Base-by-base conservation (phyloP, 2,797 vertebrate species). In the Acanthiza pusilla region DNA sequence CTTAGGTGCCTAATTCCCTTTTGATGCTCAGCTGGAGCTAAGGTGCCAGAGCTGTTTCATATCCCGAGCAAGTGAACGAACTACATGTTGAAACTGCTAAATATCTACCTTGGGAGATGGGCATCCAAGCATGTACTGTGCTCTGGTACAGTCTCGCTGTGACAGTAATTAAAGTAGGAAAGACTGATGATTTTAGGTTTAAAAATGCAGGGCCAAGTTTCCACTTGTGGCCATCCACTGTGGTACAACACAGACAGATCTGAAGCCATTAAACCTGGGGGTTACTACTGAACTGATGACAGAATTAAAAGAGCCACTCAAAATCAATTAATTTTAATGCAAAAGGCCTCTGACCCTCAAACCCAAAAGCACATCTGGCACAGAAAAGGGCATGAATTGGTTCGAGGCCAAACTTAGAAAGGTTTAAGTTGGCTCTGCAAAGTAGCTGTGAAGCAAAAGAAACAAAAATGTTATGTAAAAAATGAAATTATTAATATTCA, bases 1-100 rank as follows among this genome's bases (percentile, higher is more conserved):
- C 90, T 96, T 92, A 87, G 88, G 88, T 85, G 45, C 84, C 86
- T 93, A 89, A 94, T 91, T 95, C 81, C 50, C 61, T 93, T 90
- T 91, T 74, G 89, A 65, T 0, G 4, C 81, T 74, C 71, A 36
- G 61, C 80, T 68, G 81, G 51, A 93, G 65, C 54, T 82, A 43
- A 73, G 82, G 55, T 79, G 48, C 60, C 51, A 91, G 73, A 88
- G 63, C 55, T 78, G n/a, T 74, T 95, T 62, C 40, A 19, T 87
- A 65, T 66, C 72, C 70, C 76, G 42, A 79, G 79, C 62, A 62
- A 95, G 40, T 65, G 73, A 89, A 50, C 0, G 0, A 86, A 36
- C 29, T 88, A 5, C 55, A 66, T n/a, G 29, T 85, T 50, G 34
- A 67, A 86, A 61, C 30, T 79, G 48, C 83, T 86, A 70, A 84